These are phyloP conservation scores for Drosophila vallismaia DNA, from an alignment of 2,888 invertebrate genomes.

Conservation along the genomic window DNA sequence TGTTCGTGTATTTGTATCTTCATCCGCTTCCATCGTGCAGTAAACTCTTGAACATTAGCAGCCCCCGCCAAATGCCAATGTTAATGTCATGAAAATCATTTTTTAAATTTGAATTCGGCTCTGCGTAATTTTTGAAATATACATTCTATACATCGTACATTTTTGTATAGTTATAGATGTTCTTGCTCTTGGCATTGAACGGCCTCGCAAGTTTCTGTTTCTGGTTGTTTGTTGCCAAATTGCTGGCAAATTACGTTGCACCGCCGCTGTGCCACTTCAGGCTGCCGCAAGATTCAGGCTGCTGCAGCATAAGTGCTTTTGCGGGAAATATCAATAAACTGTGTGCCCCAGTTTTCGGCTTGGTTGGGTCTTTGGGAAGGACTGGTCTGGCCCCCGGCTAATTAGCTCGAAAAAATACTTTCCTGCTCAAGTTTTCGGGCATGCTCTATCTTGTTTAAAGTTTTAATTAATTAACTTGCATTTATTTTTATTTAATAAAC, in stretches of 20 bases:
- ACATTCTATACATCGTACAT: not conserved
- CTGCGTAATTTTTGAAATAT: conserved; percentile 24
- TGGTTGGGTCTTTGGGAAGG: not conserved
- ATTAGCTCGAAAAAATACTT: conserved; percentile 62
- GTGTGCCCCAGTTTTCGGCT: conserved; percentile 1
- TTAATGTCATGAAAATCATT: conserved; percentile 75
- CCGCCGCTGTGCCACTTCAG: conserved; percentile 31
- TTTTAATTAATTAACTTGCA: conserved; percentile 77
- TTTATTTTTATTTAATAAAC: conserved; percentile 72
- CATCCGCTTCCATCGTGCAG: conserved; percentile 48
- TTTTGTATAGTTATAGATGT: conserved; percentile 24
- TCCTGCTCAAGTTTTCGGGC: conserved; percentile 45
- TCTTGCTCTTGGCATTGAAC: conserved; percentile 67
- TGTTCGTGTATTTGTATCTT: conserved; percentile 37
- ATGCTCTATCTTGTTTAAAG: conserved; percentile 69
- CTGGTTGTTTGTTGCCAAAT: conserved; percentile 51
- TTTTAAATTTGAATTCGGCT: conserved; percentile 53
- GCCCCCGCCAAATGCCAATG: conserved; percentile 61
- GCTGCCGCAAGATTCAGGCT: conserved; percentile 30
- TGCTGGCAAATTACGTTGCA: conserved; percentile 48
- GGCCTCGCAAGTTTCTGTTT: conserved; percentile 48
- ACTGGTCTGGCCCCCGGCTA: conserved; percentile 25
- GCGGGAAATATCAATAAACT: conserved; percentile 16
- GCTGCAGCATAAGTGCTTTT: conserved; percentile 5
- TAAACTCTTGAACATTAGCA: conserved; percentile 51